These are phyloP conservation scores for Hyposoter didymator DNA, from an alignment of 2,888 invertebrate genomes.

Conservation along the genomic window DNA sequence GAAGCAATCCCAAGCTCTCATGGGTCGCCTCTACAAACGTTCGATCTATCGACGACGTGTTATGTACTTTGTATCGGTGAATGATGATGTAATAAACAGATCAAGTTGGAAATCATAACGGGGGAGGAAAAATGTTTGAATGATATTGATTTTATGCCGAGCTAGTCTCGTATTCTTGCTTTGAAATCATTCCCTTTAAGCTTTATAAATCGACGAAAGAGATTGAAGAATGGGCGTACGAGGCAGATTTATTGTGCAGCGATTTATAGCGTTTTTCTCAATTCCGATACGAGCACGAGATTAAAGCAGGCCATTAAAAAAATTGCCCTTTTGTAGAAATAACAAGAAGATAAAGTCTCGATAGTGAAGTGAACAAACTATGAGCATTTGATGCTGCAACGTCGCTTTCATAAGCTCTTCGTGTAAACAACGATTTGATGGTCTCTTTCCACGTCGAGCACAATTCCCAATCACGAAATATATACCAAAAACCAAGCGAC, in stretches of 20 bases:
- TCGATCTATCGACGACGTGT: constrained; percentile 19
- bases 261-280: background rate
- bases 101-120: constrained; percentile 37
- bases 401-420: background rate
- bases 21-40: constrained; percentile 48
- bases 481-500: background rate
- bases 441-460: background rate
- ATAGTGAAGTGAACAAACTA: background rate
- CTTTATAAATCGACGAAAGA: constrained; percentile 23
- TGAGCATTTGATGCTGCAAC: background rate
- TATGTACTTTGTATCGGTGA: constrained; percentile 44
- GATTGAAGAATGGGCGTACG: constrained; percentile 7
- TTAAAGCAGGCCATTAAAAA: background rate
- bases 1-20: constrained; percentile 28
- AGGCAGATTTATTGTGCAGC: background rate
- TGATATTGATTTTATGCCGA: constrained; percentile 35
- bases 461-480: background rate
- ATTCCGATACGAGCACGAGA: constrained; percentile 5
- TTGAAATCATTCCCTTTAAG: background rate
- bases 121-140: constrained; percentile 18
- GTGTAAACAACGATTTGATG: background rate
- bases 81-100: constrained; percentile 60
- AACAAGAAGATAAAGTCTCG: background rate
- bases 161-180: constrained; percentile 2
- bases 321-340: background rate